A percentile compares a stretch with the other conserved stretches of the same genome.
Evolutionary conservation across 2,797 vertebrate species (phyloP).

Genomic region (Chaetophractus vellerosus): DNA sequence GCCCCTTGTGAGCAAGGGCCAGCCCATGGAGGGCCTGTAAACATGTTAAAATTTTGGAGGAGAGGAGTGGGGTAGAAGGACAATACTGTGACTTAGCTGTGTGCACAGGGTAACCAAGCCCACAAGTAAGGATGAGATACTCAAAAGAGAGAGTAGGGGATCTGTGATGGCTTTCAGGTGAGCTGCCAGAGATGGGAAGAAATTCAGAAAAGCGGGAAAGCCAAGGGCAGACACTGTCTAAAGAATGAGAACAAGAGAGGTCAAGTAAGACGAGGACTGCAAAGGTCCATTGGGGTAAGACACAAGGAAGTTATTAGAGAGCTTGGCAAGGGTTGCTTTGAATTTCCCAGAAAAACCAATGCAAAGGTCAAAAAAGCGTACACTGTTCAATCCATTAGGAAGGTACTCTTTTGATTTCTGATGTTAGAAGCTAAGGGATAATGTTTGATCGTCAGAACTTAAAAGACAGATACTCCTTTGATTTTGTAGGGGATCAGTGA

Average conservation of each 20-base stretch:
- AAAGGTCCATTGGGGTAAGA: background rate
- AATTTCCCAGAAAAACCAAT: conserved; percentile 42
- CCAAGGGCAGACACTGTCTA: background rate
- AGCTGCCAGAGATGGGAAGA: background rate
- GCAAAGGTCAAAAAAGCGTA: background rate
- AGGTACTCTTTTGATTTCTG: background rate
- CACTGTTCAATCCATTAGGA: background rate
- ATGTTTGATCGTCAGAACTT: background rate
- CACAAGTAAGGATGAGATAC: background rate
- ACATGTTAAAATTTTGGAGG: too few species aligned
- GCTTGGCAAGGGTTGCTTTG: background rate
- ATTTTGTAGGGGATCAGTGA: background rate
- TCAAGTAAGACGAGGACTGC: background rate
- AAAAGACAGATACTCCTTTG: background rate
- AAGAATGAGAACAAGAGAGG: background rate
- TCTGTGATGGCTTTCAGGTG: background rate
- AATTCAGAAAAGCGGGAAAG: background rate
- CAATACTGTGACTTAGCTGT: background rate
- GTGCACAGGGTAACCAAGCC: background rate
- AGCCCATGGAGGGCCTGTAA: background rate
- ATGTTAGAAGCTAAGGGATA: background rate
- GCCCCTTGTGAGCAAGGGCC: background rate
- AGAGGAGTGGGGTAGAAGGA: background rate
- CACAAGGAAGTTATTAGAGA: background rate
- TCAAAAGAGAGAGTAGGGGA: background rate